These are phyloP conservation scores for Drosophila sordidula DNA, from an alignment of 2,888 invertebrate genomes.

Conservation along the genomic window DNA sequence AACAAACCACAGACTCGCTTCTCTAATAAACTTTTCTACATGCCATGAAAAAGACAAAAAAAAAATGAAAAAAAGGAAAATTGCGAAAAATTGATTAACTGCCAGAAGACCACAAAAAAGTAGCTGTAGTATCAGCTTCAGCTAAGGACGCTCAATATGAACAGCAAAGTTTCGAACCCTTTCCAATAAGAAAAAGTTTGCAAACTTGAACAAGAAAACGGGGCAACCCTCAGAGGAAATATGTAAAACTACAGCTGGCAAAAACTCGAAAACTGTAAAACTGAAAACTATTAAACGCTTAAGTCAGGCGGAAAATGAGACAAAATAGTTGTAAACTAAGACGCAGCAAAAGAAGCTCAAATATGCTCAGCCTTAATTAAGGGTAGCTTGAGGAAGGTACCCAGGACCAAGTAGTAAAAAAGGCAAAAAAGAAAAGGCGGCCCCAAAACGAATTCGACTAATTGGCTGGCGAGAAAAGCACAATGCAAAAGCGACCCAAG, in stretches of 20 bases:
- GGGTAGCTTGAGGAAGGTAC: conserved; percentile 33
- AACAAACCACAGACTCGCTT: conserved; percentile 59
- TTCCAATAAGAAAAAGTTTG: conserved; percentile 60
- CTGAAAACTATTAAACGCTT: conserved; percentile 83
- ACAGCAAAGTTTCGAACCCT: conserved; percentile 55
- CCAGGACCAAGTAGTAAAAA: conserved; percentile 3
- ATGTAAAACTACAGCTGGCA: conserved; percentile 48
- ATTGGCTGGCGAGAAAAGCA: conserved; percentile 67
- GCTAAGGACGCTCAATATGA: conserved; percentile 29
- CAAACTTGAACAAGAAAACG: conserved; percentile 67
- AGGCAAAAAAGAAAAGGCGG: conserved; percentile 9
- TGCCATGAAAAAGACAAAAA: conserved; percentile 33
- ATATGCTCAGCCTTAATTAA: conserved; percentile 68
- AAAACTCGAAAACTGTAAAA: conserved; percentile 66
- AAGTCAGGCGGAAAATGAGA: conserved; percentile 84
- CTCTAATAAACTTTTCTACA: conserved; percentile 70
- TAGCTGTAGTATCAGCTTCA: conserved; percentile 30
- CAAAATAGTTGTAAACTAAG: conserved; percentile 79
- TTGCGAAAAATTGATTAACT: conserved; percentile 75
- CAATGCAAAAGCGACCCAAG: conserved; percentile 34
- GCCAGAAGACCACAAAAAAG: conserved; percentile 70
- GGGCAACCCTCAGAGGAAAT: conserved; percentile 38
- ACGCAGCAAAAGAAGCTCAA: conserved; percentile 29
- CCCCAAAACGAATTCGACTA: conserved; percentile 48
- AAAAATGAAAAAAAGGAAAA: conserved; percentile 28